Conservation (phyloP, 2,888 invertebrate species). For the Homarus gammarus region DNA sequence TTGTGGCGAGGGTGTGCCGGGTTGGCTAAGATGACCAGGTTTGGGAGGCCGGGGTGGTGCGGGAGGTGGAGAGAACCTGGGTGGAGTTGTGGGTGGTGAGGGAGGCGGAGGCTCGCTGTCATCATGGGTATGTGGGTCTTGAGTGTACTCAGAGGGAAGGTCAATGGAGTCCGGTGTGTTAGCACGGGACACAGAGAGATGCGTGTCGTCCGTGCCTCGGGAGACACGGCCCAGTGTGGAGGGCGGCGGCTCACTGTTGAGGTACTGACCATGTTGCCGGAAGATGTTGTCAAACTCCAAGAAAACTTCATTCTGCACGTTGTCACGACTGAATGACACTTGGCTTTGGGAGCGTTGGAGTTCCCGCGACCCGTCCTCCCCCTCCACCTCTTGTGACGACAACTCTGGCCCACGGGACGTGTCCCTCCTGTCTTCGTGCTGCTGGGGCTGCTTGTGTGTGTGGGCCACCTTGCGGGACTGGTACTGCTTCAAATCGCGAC, state of each 20-base stretch:
- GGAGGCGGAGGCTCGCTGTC: constrained; percentile 20
- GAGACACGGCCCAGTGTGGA: constrained; percentile 55
- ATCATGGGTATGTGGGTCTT: neutral
- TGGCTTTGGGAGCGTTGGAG: constrained; percentile 58
- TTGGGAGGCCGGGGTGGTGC: constrained; percentile 74
- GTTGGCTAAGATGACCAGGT: constrained; percentile 65
- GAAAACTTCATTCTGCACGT: constrained; percentile 72
- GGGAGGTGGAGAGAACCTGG: constrained; percentile 67
- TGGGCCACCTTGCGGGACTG: constrained; percentile 40
- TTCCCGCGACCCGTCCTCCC: constrained; percentile 15
- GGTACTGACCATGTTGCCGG: constrained; percentile 67
- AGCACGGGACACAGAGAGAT: constrained; percentile 50
- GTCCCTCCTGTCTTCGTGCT: constrained; percentile 1
- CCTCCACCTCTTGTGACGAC: constrained; percentile 35
- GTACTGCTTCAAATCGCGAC: constrained; percentile 67
- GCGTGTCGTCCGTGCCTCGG: constrained; percentile 55
- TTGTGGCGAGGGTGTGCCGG: constrained; percentile 35
- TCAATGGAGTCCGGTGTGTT: constrained; percentile 73
- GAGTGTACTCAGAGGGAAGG: constrained; percentile 16
- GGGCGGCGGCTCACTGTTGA: constrained; percentile 47
- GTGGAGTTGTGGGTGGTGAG: constrained; percentile 68
- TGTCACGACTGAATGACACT: constrained; percentile 72
- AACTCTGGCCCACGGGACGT: neutral
- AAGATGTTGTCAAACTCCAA: constrained; percentile 73
- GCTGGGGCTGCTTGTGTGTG: neutral